A percentile compares a stretch with the other conserved stretches of the same genome.
These are phyloP conservation scores for Pachymerium ferrugineum DNA, from an alignment of 2,888 invertebrate species.

Conservation along the genomic window DNA sequence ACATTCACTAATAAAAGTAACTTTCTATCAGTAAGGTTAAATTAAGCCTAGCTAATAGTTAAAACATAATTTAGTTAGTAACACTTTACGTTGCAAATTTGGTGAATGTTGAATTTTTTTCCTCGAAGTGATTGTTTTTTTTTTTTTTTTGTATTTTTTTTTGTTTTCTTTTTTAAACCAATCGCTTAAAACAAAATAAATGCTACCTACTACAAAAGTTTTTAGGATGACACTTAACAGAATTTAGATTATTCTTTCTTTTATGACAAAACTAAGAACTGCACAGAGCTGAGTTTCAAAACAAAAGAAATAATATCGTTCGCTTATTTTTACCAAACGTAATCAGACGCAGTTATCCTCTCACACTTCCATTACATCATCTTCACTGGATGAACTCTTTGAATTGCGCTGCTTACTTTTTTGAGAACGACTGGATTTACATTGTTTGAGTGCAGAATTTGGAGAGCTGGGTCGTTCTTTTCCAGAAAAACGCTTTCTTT, in stretches of 20 bases:
- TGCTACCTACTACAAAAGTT: background rate
- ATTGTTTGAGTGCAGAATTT: background rate
- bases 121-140: no score
- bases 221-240: background rate
- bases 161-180: background rate
- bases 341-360: slow-evolving; percentile 3
- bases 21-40: slow-evolving; percentile 19
- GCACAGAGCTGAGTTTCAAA: background rate
- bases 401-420: background rate
- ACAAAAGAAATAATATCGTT: background rate
- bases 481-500: slow-evolving; percentile 21
- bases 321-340: background rate
- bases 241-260: slow-evolving; percentile 5
- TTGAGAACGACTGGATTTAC: background rate
- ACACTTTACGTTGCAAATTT: background rate
- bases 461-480: slow-evolving; percentile 25
- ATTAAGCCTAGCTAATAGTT: slow-evolving; percentile 1
- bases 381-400: slow-evolving; percentile 31
- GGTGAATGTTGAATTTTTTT: no score
- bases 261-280: background rate
- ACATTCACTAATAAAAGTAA: slow-evolving; percentile 20
- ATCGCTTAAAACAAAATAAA: background rate
- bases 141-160: background rate
- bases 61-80: slow-evolving; percentile 19
- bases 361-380: slow-evolving; percentile 28